Evolutionary conservation across 2,113 vertebrate genomes (phyloP).

Genomic region (Thinocorus orbignyianus): DNA sequence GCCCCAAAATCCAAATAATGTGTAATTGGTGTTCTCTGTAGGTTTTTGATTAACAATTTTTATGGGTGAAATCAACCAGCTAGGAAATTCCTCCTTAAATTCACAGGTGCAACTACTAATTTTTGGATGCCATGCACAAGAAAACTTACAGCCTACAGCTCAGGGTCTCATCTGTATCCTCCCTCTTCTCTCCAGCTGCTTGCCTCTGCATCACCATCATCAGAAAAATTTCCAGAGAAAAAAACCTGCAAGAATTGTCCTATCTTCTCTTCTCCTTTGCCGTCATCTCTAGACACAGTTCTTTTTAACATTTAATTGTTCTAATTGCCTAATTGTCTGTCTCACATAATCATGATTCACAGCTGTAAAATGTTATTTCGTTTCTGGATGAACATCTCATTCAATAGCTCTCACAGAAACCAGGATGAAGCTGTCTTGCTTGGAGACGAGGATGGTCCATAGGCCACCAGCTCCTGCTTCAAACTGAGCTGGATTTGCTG

Average conservation of each 20-base stretch:
- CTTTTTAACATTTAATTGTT: not conserved
- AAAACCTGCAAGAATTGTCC: not conserved
- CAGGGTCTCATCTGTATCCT: fast-evolving
- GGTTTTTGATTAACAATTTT: not conserved
- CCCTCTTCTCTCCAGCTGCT: not conserved
- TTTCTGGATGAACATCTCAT: not conserved
- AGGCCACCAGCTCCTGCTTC: not conserved
- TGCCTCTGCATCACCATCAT: not conserved
- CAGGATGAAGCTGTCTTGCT: not conserved
- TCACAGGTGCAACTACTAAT: not conserved
- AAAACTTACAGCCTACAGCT: not conserved
- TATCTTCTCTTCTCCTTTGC: not conserved
- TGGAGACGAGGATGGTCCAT: not conserved
- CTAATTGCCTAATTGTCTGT: not conserved
- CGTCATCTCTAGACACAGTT: not conserved
- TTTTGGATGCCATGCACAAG: not conserved
- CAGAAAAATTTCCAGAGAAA: not conserved
- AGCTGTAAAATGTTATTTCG: not conserved
- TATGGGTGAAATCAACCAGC: not conserved
- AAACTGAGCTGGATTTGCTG: not conserved
- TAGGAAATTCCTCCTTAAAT: not conserved
- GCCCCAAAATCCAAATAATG: not conserved
- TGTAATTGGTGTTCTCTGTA: not conserved
- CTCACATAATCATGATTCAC: not conserved
- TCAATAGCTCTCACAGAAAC: not conserved